Base-by-base conservation (phyloP, 1,140 invertebrate genomes). In the Stenopsyche tienmushanensis region DNA sequence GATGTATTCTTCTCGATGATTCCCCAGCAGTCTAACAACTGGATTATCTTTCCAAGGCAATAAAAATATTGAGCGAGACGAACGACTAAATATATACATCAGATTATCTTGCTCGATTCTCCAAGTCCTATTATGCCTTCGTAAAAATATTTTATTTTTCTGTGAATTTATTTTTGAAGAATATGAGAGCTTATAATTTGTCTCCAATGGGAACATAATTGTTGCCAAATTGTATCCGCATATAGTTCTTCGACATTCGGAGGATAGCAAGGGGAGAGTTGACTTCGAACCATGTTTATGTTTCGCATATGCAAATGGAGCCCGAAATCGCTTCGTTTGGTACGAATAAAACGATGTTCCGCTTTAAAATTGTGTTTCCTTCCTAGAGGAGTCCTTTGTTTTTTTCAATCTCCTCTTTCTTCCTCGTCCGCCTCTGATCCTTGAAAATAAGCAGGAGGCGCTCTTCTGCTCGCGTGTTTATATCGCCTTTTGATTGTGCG, bases 221-320 rank as follows among this genome's bases (percentile, higher is more conserved):
- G 13, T 34, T 13, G 29, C 29, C 29, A 34, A 7, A 7, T 7
- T 34, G 5, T 13, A 34, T 5, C 13, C 5, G 29, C 29, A 13
- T 34, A 34, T 34, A 34, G 29, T 34, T 34, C 13, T 34, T 34
- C 5, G 5, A 7, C n/a, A n/a, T n/a, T n/a, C 13, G 29, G 29
- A 34, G 29, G 29, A 13, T 13, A 13, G 5, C 29, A 34, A 13
- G 5, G 29, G 29, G 29, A 34, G 29, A 34, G 29, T 34, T 13
- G 29, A 34, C 29, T 55, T 55, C 29, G 53, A 55, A 55, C 23
- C 53, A 21, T 55, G 50, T 64, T 64, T 64, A 64, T 64, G 29
- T 34, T 55, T 55, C 53, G 34, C 44, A 59, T 63, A 67, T 64
- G 65, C 65, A 63, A 67, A 67, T 63, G 25, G 53, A 41, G 15